Conservation (phyloP, 2,113 vertebrate species). For the Gallinago undulata region DNA sequence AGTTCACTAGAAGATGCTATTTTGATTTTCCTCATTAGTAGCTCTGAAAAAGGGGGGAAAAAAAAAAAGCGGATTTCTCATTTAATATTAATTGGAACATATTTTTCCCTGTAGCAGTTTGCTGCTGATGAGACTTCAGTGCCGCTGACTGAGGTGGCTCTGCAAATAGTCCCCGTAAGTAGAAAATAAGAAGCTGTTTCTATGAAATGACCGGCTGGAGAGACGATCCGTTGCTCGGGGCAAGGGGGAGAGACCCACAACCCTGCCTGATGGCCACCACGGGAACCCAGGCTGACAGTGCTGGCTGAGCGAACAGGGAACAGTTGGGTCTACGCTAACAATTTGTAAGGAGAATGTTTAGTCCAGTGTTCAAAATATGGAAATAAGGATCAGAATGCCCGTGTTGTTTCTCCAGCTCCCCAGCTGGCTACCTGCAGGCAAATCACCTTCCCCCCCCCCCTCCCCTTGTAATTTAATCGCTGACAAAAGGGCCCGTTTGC, state of each 20-base stretch:
- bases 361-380: conserved; percentile 20
- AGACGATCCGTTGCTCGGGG: not conserved
- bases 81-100: conserved; percentile 15
- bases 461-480: not conserved
- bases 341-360: not conserved
- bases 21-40: conserved; percentile 20
- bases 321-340: fast-evolving
- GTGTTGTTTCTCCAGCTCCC: not conserved
- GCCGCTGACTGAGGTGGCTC: not conserved
- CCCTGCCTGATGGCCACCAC: not conserved
- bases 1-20: not conserved
- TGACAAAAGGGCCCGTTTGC: not conserved
- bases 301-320: not conserved
- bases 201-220: not conserved
- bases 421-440: not conserved
- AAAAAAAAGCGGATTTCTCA: not conserved
- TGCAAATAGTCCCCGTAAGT: conserved; percentile 13
- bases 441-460: not conserved
- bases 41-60: not conserved
- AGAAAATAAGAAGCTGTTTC: not conserved
- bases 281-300: not conserved
- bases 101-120: conserved; percentile 26
- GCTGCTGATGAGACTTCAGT: not conserved
- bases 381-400: not conserved
- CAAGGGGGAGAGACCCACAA: not conserved